These are phyloP conservation scores for Pipistrellus pygmaeus DNA, from an alignment of 2,797 vertebrate species.

Conservation along the genomic window DNA sequence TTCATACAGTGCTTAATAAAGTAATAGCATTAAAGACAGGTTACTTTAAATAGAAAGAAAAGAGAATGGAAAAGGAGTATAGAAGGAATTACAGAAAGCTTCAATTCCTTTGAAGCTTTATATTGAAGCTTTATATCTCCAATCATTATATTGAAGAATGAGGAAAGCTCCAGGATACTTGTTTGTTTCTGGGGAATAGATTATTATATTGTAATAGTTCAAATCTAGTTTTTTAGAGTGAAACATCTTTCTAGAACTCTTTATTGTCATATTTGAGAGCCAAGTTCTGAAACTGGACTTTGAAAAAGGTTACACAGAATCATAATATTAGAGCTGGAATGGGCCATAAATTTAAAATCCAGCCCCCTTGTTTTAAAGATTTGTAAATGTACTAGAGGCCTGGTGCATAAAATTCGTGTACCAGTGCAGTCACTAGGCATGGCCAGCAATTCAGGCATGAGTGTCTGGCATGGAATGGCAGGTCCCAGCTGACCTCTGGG, in stretches of 20 bases:
- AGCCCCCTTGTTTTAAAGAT: not conserved
- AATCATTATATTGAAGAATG: not conserved
- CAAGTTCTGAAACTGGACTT: conserved; percentile 49
- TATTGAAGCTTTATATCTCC: too few relatives aligned
- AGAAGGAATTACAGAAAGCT: not conserved
- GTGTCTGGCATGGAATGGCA: too few relatives aligned
- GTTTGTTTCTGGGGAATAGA: conserved; percentile 33
- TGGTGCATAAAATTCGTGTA: too few relatives aligned
- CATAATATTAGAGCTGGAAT: not conserved
- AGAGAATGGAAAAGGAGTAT: not conserved
- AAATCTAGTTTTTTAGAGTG: not conserved
- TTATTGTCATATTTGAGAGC: conserved; percentile 35
- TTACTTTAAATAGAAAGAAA: conserved; percentile 53
- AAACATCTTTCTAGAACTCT: not conserved
- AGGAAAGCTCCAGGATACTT: not conserved
- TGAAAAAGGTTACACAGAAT: conserved; percentile 37
- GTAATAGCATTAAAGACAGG: not conserved
- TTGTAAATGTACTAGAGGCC: too few relatives aligned
- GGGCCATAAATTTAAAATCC: conserved; percentile 13
- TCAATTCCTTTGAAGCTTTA: not conserved
- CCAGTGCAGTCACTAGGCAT: too few relatives aligned
- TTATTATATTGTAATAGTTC: conserved; percentile 46
- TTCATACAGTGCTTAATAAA: not conserved
- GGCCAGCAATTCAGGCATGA: accelerated
- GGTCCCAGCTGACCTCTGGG: too few relatives aligned